Base-by-base conservation (phyloP, 2,113 vertebrate genomes). In the Peromyscus californicus region DNA sequence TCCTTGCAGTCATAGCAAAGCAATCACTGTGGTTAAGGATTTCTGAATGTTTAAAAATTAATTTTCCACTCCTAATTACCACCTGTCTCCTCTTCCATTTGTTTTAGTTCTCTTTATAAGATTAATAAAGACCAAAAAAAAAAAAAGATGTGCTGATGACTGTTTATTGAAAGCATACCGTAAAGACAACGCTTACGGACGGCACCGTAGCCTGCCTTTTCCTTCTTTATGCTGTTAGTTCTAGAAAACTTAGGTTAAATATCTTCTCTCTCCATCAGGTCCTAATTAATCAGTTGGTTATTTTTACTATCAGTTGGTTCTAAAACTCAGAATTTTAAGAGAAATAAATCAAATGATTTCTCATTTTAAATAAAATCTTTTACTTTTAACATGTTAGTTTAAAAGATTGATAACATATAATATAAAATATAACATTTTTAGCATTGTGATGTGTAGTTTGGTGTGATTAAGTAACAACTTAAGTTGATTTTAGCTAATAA, bases 1-100 rank as follows among this genome's bases (percentile, higher is more conserved):
- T 48, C 12, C 83, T 17, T 59, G 76, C 2, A 85, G 39, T 91
- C 72, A 16, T 51, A 97, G 48, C 54, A 92, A 83, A 96, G 74
- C 17, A 75, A 92, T 96, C 42, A 67, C 42, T 76, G 11, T 1
- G 51, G 33, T 67, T 61, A 91, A 97, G 29, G 17, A 67, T 13
- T 91, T 97, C 36, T 93, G 72, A 90, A 94, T 93, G 63, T 95
- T 96, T 90, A 89, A 96, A 94, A 95, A 86, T 91, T 89, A 90
- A 85, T 92, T 95, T 96, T 89, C 86, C 4, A 0, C 33, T 97
- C 16, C 78, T 91, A 89, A 94, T 95, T 91, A 91, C 83, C 51
- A 96, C 45, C 45, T 96, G 72, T 96, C 82, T 97, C 90, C 78
- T 94, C 10, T 96, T 84, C 89, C 82, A 86, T 96, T 97, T 85